Percentiles rank a stretch among this genome's conserved stretches.
Evolutionary conservation across 2,797 vertebrate genomes (phyloP).

Genomic region (Microctenopoma steveboyesi): DNA sequence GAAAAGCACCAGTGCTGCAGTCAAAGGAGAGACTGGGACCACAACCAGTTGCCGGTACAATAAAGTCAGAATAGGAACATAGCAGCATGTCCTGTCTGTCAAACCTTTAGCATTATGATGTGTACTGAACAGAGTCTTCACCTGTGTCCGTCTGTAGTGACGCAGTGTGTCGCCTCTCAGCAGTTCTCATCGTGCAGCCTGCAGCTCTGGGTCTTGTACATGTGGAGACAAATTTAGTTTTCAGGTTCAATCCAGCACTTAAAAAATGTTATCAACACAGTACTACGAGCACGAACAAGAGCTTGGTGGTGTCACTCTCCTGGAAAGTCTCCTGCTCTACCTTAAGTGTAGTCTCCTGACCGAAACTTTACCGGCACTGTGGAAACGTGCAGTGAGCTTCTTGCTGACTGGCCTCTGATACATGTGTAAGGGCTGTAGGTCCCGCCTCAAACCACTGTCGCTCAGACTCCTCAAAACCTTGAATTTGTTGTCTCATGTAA

Average conservation of each 20-base stretch:
- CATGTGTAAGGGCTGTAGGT: conserved; percentile 23
- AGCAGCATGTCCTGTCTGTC: neutral
- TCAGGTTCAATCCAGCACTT: conserved; percentile 17
- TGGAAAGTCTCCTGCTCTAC: neutral
- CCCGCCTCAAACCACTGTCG: conserved; percentile 63
- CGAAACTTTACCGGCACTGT: conserved; percentile 7
- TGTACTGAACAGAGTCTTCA: neutral
- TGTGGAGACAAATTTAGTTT: no score
- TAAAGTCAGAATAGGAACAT: neutral
- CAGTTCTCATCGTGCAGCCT: neutral
- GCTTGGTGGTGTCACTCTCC: no score
- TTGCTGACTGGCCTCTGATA: no score
- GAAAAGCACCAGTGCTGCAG: neutral
- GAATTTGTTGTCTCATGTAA: conserved; percentile 66
- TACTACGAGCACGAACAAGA: neutral
- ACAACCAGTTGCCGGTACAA: neutral
- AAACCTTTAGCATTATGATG: neutral
- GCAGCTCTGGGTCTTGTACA: neutral
- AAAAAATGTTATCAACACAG: conserved; percentile 2
- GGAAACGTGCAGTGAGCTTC: neutral
- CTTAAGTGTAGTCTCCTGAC: neutral
- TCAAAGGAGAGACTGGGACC: neutral
- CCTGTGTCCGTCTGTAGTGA: neutral
- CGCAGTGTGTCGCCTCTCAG: neutral
- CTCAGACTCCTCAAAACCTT: conserved; percentile 60